Base-by-base conservation (phyloP, 2,797 vertebrate genomes). In the Rallus crepitans region DNA sequence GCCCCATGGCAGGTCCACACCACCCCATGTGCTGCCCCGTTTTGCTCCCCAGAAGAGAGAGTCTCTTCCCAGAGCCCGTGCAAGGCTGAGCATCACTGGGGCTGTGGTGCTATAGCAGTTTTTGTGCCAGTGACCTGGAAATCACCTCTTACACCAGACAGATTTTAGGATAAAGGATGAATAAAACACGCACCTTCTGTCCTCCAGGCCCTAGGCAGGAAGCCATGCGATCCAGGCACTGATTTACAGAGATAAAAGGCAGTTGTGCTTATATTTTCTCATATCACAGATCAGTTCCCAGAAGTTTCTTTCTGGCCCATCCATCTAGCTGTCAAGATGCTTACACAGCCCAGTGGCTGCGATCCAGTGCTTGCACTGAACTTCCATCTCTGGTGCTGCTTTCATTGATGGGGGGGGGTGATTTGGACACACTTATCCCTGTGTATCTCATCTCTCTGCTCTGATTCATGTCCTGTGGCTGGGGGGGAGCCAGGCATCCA, bases 1-100 rank as follows among this genome's bases (percentile, higher is more conserved):
- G 47, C 16, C 47, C 39, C 27, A 4, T 0, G 0, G 23, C 47
- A 66, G 47, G 23, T 21, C 63, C 8, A 12, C 31, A 21, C 7
- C 23, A 33, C 4, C 37, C 48, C 50, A 27, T 11, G 10, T 31
- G 33, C 42, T 45, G 42, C 42, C 42, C 42, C 42, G 9, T 19
- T 45, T 45, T 19, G 18, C 42, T 45, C 42, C 42, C 42, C 42
- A 31, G 48, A 72, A 55, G 19, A 77, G 12, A 57, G 72, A 85
- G 48, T 31, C 24, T 47, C 4, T 42, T 82, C 48, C 60, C 55
- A 28, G 19, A 53, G 15, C 7, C 33, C 17, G 14, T 23, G 37
- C 48, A 53, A 63, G 33, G 31, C 28, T 47, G 33, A 66, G 14
- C 25, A 61, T 35, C 1, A 0, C 19, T 56, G 42, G 8, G 6